phyloP scores from a whole-genome alignment of 1,140 invertebrate genomes.

The Heliothis virescens region DNA sequence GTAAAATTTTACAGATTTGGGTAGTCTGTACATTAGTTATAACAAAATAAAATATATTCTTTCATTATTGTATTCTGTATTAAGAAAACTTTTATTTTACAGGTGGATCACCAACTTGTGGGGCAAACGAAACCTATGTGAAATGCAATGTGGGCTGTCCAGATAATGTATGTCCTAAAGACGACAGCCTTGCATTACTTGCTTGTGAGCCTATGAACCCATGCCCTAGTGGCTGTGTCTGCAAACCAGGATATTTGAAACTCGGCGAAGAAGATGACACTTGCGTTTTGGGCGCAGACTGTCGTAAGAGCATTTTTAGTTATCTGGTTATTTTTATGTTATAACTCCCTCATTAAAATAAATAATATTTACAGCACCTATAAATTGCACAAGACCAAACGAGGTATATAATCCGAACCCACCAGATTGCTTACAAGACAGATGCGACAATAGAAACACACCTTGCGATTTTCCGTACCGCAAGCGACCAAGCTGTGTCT shows the following conservation, averaged over 20 bases:
- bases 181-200: constrained; percentile 58
- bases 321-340: too few species aligned
- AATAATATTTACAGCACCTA: too few species aligned
- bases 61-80: too few species aligned
- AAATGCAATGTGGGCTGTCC: constrained; percentile 63
- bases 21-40: too few species aligned
- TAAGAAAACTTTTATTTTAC: too few species aligned
- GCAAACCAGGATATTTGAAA: constrained; percentile 57
- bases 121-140: constrained; percentile 50
- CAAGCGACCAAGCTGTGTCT: constrained; percentile 53
- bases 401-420: background rate
- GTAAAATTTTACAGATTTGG: background rate
- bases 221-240: constrained; percentile 65
- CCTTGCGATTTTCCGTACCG: constrained; percentile 2
- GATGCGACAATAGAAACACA: constrained; percentile 1
- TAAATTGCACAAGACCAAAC: constrained; percentile 1
- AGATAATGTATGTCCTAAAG: constrained; percentile 61
- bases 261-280: too few species aligned
- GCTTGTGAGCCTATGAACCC: constrained; percentile 56
- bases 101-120: constrained; percentile 15
- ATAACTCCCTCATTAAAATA: too few species aligned
- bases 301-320: too few species aligned
- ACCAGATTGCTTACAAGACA: constrained; percentile 11
- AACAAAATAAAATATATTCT: too few species aligned
- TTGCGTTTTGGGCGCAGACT: too few species aligned